Evolutionary conservation across 2,888 invertebrate genomes (phyloP), one percentile per base, ranked within the genome.

Genomic region (Metalampra italica): DNA sequence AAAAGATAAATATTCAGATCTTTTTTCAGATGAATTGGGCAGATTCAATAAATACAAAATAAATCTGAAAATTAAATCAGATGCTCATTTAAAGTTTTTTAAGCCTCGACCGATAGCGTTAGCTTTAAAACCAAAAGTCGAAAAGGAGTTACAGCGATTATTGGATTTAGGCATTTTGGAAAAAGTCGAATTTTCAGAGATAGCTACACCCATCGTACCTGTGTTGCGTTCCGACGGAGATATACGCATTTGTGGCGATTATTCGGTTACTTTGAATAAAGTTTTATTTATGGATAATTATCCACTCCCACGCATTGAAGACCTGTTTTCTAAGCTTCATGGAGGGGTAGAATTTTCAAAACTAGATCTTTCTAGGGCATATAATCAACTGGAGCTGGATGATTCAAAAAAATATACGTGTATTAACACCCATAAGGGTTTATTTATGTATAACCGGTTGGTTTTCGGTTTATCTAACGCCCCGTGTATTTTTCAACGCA

Each of bases 201-300:
- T 50, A 9, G 52, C 54, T 1, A 52, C 54, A 9, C 49, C 52
- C n/a, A 50, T 56, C 11, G 56, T 53, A 1, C 54, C 54, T 1
- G 54, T 56, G 4, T 42, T 56, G 14, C 45, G 47, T 7, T 37
- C 46, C 3, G 50, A 56, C 14, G 54, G 57, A 7, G 40, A 44
- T n/a, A 43, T 54, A 2, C 9, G 51, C 14, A 49, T 56, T 13
- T 51, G 53, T 30, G 54, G 53, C 1, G 56, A 56, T 42, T 56
- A 46, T 39, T 56, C 54, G 0, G 53, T 53, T 2, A 57, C 54
- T 3, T 14, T 55, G 13, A 57, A 57, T 32, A 57, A 50, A 45
- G 13, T n/a, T n/a, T 30, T 43, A 39, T 34, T 41, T 7, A 43
- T 40, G 8, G 57, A 55, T 15, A 47, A 41, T 8, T 57, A 52